A percentile compares a stretch with the other conserved stretches of the same genome.
phyloP scores from a whole-genome alignment of 2,113 vertebrate species.

The Urocitellus parryii region DNA sequence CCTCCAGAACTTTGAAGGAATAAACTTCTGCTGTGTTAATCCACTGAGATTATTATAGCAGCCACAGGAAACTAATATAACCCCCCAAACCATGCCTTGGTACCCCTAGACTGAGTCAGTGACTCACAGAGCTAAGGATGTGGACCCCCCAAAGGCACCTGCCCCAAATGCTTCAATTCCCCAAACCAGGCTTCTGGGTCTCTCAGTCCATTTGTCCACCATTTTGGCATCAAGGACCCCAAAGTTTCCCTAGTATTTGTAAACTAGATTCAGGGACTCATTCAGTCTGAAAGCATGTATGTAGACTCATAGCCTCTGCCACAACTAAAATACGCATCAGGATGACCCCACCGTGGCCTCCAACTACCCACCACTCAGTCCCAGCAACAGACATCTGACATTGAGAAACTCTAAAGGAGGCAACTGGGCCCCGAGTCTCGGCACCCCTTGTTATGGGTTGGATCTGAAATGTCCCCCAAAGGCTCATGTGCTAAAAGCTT shows the following conservation, averaged over 20 bases:
- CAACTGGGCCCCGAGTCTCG: background rate
- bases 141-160: background rate
- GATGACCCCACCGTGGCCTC: background rate
- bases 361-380: background rate
- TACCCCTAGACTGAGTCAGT: background rate
- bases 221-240: background rate
- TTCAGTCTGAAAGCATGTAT: background rate
- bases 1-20: background rate
- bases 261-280: background rate
- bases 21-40: background rate
- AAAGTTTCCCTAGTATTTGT: background rate
- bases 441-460: background rate
- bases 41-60: background rate
- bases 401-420: background rate
- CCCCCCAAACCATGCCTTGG: background rate
- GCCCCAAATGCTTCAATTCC: background rate
- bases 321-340: background rate
- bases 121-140: background rate
- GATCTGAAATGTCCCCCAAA: background rate
- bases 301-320: background rate
- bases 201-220: background rate
- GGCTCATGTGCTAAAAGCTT: background rate
- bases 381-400: background rate
- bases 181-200: background rate
- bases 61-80: background rate